Percentiles rank a stretch among this genome's conserved stretches.
These are phyloP conservation scores for Tragelaphus buxtoni DNA, from an alignment of 2,113 vertebrate species.

Conservation along the genomic window DNA sequence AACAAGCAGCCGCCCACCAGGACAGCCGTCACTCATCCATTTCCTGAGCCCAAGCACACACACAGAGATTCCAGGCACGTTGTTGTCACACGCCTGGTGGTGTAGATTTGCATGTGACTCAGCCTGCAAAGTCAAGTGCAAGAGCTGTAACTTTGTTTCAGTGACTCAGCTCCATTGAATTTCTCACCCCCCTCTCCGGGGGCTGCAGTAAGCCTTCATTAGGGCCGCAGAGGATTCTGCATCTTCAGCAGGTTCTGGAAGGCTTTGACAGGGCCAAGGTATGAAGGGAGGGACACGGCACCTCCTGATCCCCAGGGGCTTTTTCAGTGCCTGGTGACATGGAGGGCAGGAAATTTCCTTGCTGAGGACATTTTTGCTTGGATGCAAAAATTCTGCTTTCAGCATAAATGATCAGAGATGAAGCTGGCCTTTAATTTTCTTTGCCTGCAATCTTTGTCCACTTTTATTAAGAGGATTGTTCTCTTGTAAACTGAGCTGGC, in stretches of 20 bases:
- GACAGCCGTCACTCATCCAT: fast-evolving
- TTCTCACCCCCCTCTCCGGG: not conserved
- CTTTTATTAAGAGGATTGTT: not conserved
- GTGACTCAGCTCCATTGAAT: not conserved
- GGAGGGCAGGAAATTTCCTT: not conserved
- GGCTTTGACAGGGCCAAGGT: not conserved
- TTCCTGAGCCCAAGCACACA: not conserved
- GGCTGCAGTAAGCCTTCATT: fast-evolving
- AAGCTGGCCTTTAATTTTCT: not conserved
- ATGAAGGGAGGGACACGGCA: fast-evolving
- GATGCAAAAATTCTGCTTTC: not conserved
- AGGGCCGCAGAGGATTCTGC: fast-evolving
- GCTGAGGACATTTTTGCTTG: not conserved
- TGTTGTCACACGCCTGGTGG: fast-evolving
- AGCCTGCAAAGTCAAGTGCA: not conserved
- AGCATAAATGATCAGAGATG: fast-evolving
- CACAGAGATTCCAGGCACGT: fast-evolving
- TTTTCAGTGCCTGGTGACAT: not conserved
- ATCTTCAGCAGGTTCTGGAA: not conserved
- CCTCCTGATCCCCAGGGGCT: not conserved
- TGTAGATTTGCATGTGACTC: not conserved
- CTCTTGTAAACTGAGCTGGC: not conserved
- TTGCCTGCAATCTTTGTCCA: not conserved
- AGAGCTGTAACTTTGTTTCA: fast-evolving
- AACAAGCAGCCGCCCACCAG: not conserved